phyloP scores from a whole-genome alignment of 2,797 vertebrate genomes.

The Tiaroga cobitis region DNA sequence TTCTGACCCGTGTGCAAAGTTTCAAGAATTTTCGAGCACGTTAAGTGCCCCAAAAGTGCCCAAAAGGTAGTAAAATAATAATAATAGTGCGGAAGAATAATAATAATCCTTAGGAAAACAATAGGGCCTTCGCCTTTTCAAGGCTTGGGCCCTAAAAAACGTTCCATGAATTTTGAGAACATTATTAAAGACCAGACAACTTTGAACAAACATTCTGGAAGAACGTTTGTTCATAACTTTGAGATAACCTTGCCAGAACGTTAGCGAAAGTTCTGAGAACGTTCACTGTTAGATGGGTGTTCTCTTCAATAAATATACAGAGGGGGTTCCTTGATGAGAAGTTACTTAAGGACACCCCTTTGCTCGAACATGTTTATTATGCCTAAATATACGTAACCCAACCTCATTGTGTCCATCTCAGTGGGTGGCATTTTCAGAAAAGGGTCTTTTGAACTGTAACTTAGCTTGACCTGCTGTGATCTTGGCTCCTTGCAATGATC shows the following conservation, averaged over 20 bases:
- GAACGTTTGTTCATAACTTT: not conserved
- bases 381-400: not conserved
- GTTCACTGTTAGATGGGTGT: not conserved
- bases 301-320: not conserved
- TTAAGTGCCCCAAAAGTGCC: too few relatives aligned
- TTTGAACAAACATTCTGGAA: not conserved
- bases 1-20: too few relatives aligned
- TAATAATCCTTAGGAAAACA: too few relatives aligned
- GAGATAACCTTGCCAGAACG: not conserved
- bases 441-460: not conserved
- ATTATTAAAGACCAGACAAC: not conserved
- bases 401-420: constrained; percentile 4
- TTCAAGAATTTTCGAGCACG: too few relatives aligned
- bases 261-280: not conserved
- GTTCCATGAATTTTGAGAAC: not conserved
- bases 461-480: constrained; percentile 20
- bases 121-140: too few relatives aligned
- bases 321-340: not conserved
- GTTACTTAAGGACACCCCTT: not conserved
- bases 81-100: too few relatives aligned
- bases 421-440: constrained; percentile 22
- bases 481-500: constrained; percentile 17
- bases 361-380: not conserved
- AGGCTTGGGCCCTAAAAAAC: too few relatives aligned
- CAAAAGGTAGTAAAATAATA: too few relatives aligned